These are phyloP conservation scores for Drosophila navojoa DNA, from an alignment of 1,140 invertebrate genomes.

Conservation along the genomic window DNA sequence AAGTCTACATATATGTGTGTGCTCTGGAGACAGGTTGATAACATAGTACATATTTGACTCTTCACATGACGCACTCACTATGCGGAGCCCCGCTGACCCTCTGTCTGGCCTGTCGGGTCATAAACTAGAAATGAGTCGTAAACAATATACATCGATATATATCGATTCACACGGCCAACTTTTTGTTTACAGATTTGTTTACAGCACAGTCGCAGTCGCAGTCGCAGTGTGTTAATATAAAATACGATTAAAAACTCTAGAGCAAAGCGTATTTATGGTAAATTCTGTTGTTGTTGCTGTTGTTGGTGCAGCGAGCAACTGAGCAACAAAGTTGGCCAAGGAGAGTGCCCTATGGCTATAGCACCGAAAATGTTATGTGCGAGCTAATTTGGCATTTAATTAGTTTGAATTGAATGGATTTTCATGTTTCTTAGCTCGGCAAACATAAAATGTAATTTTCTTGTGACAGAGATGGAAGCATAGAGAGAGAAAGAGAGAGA, in stretches of 20 bases:
- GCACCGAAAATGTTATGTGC: neutral
- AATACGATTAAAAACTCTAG: conserved; percentile 64
- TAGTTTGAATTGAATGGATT: conserved; percentile 7
- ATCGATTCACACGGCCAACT: conserved; percentile 44
- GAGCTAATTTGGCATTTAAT: neutral
- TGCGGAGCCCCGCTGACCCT: neutral
- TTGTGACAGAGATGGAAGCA: neutral
- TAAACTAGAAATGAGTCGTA: conserved; percentile 43
- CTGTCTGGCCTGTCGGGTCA: conserved; percentile 22
- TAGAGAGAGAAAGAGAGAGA: neutral
- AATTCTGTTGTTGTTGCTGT: conserved; percentile 22
- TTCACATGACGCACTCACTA: conserved; percentile 37
- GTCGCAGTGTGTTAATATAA: conserved; percentile 38
- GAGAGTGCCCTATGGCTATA: neutral
- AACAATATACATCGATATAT: conserved; percentile 67
- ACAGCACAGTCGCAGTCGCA: conserved; percentile 28
- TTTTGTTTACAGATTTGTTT: conserved; percentile 73
- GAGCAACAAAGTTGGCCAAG: conserved; percentile 14
- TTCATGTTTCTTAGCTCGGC: neutral
- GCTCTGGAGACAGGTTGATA: neutral
- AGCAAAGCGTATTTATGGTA: conserved; percentile 45
- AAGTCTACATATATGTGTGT: conserved; percentile 40
- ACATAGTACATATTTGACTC: conserved; percentile 24
- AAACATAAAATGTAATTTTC: conserved; percentile 9
- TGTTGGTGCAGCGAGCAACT: conserved; percentile 21